Base-by-base conservation (phyloP, 2,113 vertebrate species). In the Ptychochromis oligacanthus region DNA sequence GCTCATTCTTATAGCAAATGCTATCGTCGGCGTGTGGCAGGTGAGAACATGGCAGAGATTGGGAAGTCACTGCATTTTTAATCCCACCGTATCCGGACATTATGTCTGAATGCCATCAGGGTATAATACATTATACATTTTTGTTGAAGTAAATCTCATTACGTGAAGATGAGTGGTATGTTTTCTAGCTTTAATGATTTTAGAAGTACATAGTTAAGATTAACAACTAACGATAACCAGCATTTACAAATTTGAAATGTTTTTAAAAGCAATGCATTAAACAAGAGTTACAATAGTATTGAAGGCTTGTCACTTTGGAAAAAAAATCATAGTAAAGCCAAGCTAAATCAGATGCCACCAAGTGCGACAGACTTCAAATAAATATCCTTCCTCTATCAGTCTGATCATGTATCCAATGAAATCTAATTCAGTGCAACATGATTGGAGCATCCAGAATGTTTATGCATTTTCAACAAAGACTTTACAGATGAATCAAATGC, bases 21-120 rank as follows among this genome's bases (percentile, higher is more conserved):
- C 98, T 85, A 98, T 99, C 87, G 98, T 99, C 10, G 98, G 98
- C 54, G 98, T 99, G 62, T 99, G 98, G 98, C 98, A 99, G 98
- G 98, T 99, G 95, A 95, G 98, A 52, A 82, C 5, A 61, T 46
- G 18, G 81, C n/a, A 38, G 83, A 93, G 96, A 91, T 8, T 55
- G 4, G 2, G 6, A 58, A 40, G 6, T 36, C 11, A 7, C 13
- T 55, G 34, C 52, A 22, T 57, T 74, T 67, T 46, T 57, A 72
- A 77, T 60, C 6, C 0, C 20, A 6, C 18, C 12, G 5, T 5
- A 28, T 61, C 14, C n/a, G 26, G 31, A 46, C 46, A 34, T 26
- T 54, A n/a, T 54, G 67, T 54, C 65, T 72, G 67, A 72, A 52
- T 52, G 31, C 52, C 67, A 72, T 54, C 26, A 34, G 46, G 18